Evolutionary conservation across 2,888 invertebrate species (phyloP), one percentile per base, ranked within the genome.

Genomic region (Pardosa pseudoannulata): DNA sequence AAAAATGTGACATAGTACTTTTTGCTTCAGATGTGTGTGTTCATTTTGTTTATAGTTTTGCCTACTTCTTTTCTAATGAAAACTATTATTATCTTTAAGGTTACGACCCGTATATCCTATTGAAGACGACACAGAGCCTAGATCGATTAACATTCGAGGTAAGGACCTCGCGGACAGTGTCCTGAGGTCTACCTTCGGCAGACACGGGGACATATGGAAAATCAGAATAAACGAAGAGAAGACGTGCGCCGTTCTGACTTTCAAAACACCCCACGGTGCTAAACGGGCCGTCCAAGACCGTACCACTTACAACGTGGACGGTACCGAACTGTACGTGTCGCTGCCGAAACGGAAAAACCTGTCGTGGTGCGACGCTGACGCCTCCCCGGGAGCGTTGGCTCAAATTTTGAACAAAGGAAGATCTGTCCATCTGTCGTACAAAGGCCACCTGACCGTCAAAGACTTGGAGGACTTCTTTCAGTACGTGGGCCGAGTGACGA

Each of bases 81-180:
- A n/a, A n/a, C n/a, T n/a, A n/a, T n/a, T n/a, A 36, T 36, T 36
- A 7, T 9, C 36, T 9, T 9, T 9, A 1, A 56, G 56, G 23
- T 23, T 2, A 6, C 16, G 1, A 5, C 56, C 56, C 1, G 1
- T 6, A 23, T 16, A 23, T 23, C 1, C 56, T 5, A 23, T 56
- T 23, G 65, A 79, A 32, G 41, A 19, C 7, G 72, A 72, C 27
- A n/a, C 29, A 0, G n/a, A 31, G 27, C 79, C 79, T 0, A 29
- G 79, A 23, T 79, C 79, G 13, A 41, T 79, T 1, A 72, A 29
- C 1, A 39, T 79, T 3, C 19, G 79, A 23, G 79, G 79, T 1
- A 16, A 31, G 2, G 31, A 79, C 11, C 65, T 79, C 1, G 32
- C 23, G 3, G 6, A 41, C 0, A 32, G 65, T 0, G 19, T 46